Evolutionary conservation across 2,797 vertebrate species (phyloP), one percentile per base, ranked within the genome.

Genomic region (Euthynnus affinis): DNA sequence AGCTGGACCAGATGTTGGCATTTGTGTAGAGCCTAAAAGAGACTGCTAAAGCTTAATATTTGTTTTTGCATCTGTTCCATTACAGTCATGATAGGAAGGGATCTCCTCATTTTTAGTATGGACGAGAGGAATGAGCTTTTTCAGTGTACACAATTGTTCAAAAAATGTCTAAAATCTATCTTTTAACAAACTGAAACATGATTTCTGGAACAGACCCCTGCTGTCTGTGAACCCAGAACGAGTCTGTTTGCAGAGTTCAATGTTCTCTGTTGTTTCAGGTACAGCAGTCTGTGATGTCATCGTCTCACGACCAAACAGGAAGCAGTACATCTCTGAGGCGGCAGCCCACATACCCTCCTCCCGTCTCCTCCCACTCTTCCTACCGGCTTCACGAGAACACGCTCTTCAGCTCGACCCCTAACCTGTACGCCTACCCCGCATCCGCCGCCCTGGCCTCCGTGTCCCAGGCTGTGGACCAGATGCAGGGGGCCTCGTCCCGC

Each of bases 341-440:
- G 40, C 98, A 98, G 92, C 95, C 97, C 81, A 96, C 96, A 0
- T 98, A 96, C 57, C 97, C 97, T 32, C 95, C 97, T 6, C 91
- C 97, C 0, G 96, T 95, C 83, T 93, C 96, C 69, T 96, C 98
- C 84, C 97, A 98, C 93, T 95, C 97, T 49, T 95, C 97, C 68
- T 98, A 97, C 92, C 93, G 96, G 29, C 97, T 98, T 71, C 97
- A 98, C 61, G 97, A 98, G 59, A 94, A 96, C 70, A 93, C 97
- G 5, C 95, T 98, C 65, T 96, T 99, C 91, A 93, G 96, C 86
- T 94, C 97, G 0, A 93, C 97, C 29, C 96, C 98, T 0, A 97
- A 96, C 82, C 95, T 99, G 90, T 99, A 98, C 78, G 97, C 98
- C 37, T 99, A 98, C 0, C 97, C 98, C 0, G 97, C 98, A 0